Evolutionary conservation across 2,888 invertebrate genomes (phyloP), one percentile per base, ranked within the genome.

Genomic region (Poecilobothrus nobilitatus): DNA sequence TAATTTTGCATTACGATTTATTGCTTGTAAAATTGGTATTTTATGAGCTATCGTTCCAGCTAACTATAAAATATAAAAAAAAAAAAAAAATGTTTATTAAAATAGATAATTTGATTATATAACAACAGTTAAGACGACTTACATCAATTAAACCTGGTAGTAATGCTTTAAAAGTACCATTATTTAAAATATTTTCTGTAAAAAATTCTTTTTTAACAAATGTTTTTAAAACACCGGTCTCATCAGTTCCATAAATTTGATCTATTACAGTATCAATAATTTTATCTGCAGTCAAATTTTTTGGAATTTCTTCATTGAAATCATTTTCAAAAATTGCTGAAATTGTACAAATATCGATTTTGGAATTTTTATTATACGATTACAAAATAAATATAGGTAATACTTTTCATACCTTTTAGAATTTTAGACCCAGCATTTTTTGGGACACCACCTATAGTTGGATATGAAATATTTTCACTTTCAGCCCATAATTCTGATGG

Each of bases 71-170:
- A 15, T 53, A 53, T 53, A 20, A n/a, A 62, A 21, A 66, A 63
- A 61, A 66, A 62, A 63, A 66, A 62, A 63, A 33, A 66, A 44
- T 9, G 20, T 66, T 9, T 41, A 6, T 20, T 65, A 67, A 41
- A 67, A 68, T 53, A 37, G 27, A 41, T 37, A 1, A 33, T 20
- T n/a, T 12, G 10, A 33, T 12, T 18, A 4, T 67, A 9, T 65
- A 65, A 34, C 5, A 27, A 2, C 27, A 27, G 34, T 37, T 41
- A 65, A 65, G n/a, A n/a, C n/a, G n/a, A 77, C 81, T 78, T 77
- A 85, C 84, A 77, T 85, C 85, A 44, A 83, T 80, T 2, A 85
- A 76, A 34, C 84, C 81, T 15, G 84, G 82, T n/a, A 80, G 78
- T 75, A 84, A 78, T 0, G 78, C 76, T 27, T 75, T 74, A 70